A percentile compares a stretch with the other conserved stretches of the same genome.
Conservation (phyloP, 2,113 vertebrate species). For the Nothocercus nigrocapillus region DNA sequence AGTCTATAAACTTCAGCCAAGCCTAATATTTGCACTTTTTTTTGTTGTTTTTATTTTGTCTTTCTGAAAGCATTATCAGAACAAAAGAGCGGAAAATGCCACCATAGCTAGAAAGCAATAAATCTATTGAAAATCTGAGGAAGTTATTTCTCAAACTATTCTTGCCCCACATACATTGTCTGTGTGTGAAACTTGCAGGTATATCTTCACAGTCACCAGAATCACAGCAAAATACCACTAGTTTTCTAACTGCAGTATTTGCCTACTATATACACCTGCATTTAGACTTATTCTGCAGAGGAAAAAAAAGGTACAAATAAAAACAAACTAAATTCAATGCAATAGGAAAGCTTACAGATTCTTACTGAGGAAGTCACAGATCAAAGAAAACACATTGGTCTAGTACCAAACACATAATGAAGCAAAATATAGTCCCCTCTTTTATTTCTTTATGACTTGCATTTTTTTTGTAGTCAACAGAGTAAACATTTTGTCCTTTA, state of each 20-base stretch:
- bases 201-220: neutral
- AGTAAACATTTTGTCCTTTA: neutral
- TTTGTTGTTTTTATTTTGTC: constrained; percentile 72
- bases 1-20: constrained; percentile 52
- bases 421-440: neutral
- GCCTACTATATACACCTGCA: neutral
- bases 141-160: neutral
- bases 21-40: constrained; percentile 58
- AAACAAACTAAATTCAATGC: neutral
- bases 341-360: neutral
- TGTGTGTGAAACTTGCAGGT: too few relatives aligned
- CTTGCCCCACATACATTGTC: neutral
- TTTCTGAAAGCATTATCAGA: neutral
- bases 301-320: neutral
- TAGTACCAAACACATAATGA: neutral
- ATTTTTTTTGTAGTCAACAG: neutral
- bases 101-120: neutral
- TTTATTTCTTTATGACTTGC: neutral
- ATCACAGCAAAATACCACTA: neutral
- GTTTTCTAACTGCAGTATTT: neutral
- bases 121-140: neutral
- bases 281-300: neutral
- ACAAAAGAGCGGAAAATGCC: constrained; percentile 40
- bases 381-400: neutral
- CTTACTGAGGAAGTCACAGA: neutral